Base-by-base conservation (phyloP, 2,113 vertebrate species). In the Empidonax traillii region DNA sequence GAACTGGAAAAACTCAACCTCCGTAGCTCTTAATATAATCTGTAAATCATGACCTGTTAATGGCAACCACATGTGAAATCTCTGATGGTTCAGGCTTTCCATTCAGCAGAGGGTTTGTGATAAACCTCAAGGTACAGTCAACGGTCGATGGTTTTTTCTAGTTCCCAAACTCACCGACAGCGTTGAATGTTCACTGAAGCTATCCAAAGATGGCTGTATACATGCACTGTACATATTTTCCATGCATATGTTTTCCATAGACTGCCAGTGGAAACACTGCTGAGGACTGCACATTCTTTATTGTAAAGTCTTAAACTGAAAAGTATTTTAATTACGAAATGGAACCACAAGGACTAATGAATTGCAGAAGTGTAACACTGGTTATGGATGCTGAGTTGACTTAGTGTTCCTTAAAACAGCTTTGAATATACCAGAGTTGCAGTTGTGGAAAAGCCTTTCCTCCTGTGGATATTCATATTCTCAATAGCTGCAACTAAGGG, bases 61-160 rank as follows among this genome's bases (percentile, higher is more conserved):
- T 93, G 85, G 93, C 80, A 94, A 96, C 92, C 92, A 94, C 20
- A 95, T 94, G 86, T 87, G 92, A 47, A 66, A 91, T 65, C 85
- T 82, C 24, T 44, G 93, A 81, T 93, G 66, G 76, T 62, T 89
- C 73, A 53, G 47, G 92, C 67, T 90, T 59, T 85, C 67, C 87
- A 10, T 69, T 76, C 52, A 87, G 7, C 79, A 84, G 52, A 93
- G 91, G 90, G 97, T 93, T 80, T 95, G 91, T 97, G 98, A 98
- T 93, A 96, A 97, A 98, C 97, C 99, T 98, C 98, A 98, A 98
- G 99, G 99, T 99, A 99, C 99, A 99, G 98, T 99, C 99, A 99
- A 99, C 99, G 99, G 98, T 99, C 98, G 98, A 99, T 99, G 99
- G 99, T 99, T 99, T 99, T 97, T 98, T 97, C 97, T 96, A 97